These are phyloP conservation scores for Kryphioiulus occultus DNA, from an alignment of 2,888 invertebrate species.

Conservation along the genomic window DNA sequence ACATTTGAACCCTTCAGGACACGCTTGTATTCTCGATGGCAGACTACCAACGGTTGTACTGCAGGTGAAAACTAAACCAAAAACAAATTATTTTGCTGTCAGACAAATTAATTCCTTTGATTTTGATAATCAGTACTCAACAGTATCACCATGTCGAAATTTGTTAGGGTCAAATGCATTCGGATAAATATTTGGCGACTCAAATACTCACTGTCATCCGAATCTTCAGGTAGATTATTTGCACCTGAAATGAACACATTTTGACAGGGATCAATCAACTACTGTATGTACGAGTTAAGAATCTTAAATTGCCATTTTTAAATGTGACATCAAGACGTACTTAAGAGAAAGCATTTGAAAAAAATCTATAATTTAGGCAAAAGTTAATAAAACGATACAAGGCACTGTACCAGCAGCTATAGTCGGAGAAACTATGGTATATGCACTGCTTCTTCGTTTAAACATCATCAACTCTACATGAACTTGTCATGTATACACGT, in stretches of 20 bases:
- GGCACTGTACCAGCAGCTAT: too few relatives aligned
- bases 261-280: not conserved
- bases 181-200: too few relatives aligned
- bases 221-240: conserved; percentile 15
- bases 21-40: conserved; percentile 33
- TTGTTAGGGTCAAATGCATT: not conserved
- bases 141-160: not conserved
- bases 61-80: conserved; percentile 42
- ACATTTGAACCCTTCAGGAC: conserved; percentile 49
- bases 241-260: not conserved
- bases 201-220: not conserved
- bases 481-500: too few relatives aligned
- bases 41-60: conserved; percentile 41
- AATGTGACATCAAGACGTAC: not conserved
- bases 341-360: not conserved
- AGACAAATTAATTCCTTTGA: not conserved
- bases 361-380: too few relatives aligned
- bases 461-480: too few relatives aligned
- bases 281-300: not conserved
- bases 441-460: too few relatives aligned
- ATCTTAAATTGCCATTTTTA: not conserved
- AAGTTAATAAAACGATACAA: too few relatives aligned
- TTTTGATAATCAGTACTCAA: not conserved
- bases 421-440: too few relatives aligned
- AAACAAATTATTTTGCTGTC: not conserved